Base-by-base conservation (phyloP, 2,113 vertebrate species). In the Limnothrissa miodon region DNA sequence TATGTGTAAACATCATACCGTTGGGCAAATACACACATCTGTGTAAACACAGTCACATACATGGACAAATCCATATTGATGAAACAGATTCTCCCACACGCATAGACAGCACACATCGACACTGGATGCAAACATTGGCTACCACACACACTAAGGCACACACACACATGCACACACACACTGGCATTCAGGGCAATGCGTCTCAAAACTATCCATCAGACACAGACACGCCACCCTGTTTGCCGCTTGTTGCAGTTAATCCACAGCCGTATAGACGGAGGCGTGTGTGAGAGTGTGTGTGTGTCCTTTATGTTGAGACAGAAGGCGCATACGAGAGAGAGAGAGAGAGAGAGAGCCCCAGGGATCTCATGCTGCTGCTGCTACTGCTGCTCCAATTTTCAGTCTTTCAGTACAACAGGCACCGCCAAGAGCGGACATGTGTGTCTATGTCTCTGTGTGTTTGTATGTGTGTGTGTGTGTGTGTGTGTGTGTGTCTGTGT, bases 191-290 rank as follows among this genome's bases (percentile, higher is more conserved):
- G 11, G 13, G 59, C 8, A 25, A n/a, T 66, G n/a, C 10, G n/a
- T 66, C n/a, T 66, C 59, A 29, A n/a, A 19, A 21, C 29, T 8
- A 66, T 66, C 59, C 59, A 66, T 66, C 59, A 66, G 59, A 33
- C 59, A 33, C 59, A 66, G 59, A 66, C 59, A 66, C 13, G 59
- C 59, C 59, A 66, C 59, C 59, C 59, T 66, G 59, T 1, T 15
- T 66, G 59, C 59, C 29, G 59, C 59, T 33, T 66, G 59, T 13
- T 66, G 59, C 59, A 66, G n/a, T 66, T 66, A 66, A 66, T 66
- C n/a, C 59, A 66, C 51, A 53, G 51, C 51, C 51, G 3, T 53
- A 53, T 53, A 53, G 51, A 53, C 19, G 19, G 51, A 21, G 59
- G 59, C 46, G 56, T 39, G 21, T 81, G 9, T 56, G 15, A 39